Evolutionary conservation across 2,797 vertebrate genomes (phyloP).

Genomic region (Babyrousa celebensis): DNA sequence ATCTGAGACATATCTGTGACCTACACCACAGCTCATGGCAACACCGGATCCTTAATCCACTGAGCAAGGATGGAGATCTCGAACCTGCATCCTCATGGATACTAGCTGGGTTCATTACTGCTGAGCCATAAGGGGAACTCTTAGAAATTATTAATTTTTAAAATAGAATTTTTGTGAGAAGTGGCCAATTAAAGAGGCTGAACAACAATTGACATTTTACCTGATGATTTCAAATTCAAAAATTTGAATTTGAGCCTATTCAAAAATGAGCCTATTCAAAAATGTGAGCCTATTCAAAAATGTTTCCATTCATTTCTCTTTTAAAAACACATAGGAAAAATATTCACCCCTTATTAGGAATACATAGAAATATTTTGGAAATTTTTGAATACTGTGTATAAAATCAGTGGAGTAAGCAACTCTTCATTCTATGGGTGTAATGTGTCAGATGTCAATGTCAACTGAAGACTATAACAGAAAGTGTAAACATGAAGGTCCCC

Average conservation of each 20-base stretch:
- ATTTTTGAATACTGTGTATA: not conserved
- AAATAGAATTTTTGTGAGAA: slow-evolving; percentile 17
- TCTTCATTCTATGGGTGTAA: not conserved
- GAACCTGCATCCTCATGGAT: no score
- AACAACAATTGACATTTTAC: not conserved
- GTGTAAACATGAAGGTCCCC: not conserved
- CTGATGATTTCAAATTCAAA: no score
- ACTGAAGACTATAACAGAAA: not conserved
- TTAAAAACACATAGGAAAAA: not conserved
- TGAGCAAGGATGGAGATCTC: no score
- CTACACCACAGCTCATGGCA: no score
- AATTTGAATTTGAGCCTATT: not conserved
- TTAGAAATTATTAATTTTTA: not conserved
- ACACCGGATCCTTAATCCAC: no score
- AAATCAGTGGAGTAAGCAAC: not conserved
- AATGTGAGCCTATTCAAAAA: not conserved
- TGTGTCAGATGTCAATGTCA: not conserved
- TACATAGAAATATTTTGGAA: not conserved
- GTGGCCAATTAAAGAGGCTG: not conserved
- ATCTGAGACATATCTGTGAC: no score
- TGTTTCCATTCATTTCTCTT: not conserved
- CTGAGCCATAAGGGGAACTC: not conserved
- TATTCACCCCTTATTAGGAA: not conserved
- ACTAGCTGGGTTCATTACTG: no score
- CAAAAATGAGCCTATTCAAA: slow-evolving; percentile 26